Conservation (phyloP, 2,888 invertebrate species). For the Zygogramma bicolorata region DNA sequence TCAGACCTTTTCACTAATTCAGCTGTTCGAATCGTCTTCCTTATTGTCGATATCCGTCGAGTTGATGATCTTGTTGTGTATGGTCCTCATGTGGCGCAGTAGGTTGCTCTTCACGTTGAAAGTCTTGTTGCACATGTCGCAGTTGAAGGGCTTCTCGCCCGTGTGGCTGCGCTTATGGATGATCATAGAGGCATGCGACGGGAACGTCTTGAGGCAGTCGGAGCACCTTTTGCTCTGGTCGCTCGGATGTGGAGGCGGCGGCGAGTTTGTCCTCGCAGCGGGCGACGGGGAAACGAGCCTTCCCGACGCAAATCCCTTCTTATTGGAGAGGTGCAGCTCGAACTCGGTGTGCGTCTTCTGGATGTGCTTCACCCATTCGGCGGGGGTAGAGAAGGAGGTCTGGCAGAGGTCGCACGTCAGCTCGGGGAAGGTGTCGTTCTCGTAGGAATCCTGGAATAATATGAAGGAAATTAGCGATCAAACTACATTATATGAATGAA, state of each 20-base stretch:
- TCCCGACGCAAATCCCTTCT: conserved; percentile 50
- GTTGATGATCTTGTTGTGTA: conserved; percentile 77
- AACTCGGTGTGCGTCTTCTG: conserved; percentile 85
- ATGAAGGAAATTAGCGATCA: neutral
- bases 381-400: conserved; percentile 82
- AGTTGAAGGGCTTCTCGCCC: conserved; percentile 79
- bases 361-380: conserved; percentile 89
- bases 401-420: conserved; percentile 83
- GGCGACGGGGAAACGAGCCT: neutral
- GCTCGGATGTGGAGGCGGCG: too few species aligned
- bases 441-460: conserved; percentile 73
- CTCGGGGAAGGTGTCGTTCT: conserved; percentile 77
- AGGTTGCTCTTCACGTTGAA: conserved; percentile 85
- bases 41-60: conserved; percentile 59
- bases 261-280: neutral
- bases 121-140: conserved; percentile 81
- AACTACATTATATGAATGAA: too few species aligned
- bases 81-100: conserved; percentile 78
- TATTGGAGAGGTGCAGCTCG: conserved; percentile 83
- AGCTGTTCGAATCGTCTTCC: conserved; percentile 22
- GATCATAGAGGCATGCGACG: conserved; percentile 83
- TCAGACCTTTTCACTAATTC: neutral
- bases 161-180: conserved; percentile 83
- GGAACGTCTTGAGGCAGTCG: conserved; percentile 80
- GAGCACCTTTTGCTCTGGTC: conserved; percentile 73